phyloP scores from a whole-genome alignment of 1,140 invertebrate species.

The Campoletis sonorensis region DNA sequence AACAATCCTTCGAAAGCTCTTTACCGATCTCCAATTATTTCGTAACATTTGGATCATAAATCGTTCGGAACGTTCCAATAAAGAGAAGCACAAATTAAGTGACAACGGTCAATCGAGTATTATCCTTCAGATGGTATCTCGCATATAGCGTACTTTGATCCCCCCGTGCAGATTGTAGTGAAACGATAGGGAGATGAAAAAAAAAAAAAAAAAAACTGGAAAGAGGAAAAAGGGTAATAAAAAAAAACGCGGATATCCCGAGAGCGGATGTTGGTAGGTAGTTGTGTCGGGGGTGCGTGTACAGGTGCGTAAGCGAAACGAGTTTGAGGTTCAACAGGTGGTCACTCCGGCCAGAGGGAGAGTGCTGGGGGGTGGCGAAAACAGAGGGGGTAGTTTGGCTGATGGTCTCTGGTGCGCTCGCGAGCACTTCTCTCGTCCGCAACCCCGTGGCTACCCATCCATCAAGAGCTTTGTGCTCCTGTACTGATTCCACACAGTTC shows the following conservation, averaged over 20 bases:
- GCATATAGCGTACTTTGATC: too few relatives aligned
- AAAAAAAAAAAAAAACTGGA: constrained; percentile 51
- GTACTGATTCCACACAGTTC: constrained; percentile 55
- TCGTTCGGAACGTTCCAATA: too few relatives aligned
- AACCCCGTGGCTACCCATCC: constrained; percentile 72
- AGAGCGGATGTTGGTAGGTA: constrained; percentile 51
- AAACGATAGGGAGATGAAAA: constrained; percentile 44
- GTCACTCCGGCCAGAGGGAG: constrained; percentile 68
- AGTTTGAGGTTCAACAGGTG: constrained; percentile 70
- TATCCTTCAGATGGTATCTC: too few relatives aligned
- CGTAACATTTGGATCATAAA: too few relatives aligned
- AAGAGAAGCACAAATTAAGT: too few relatives aligned
- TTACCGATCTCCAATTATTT: too few relatives aligned
- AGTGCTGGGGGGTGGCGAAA: constrained; percentile 7
- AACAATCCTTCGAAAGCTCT: too few relatives aligned
- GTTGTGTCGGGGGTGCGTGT: constrained; percentile 63
- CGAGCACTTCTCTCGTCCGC: constrained; percentile 53
- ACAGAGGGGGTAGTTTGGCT: neutral
- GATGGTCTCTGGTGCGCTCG: constrained; percentile 45
- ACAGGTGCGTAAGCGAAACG: constrained; percentile 69
- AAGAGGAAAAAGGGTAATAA: constrained; percentile 12
- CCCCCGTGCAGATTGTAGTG: too few relatives aligned
- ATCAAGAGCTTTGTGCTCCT: constrained; percentile 74
- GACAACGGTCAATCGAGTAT: too few relatives aligned
- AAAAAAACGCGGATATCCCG: constrained; percentile 62